Conservation (phyloP, 2,797 vertebrate genomes). For the Pangasius macronema region DNA sequence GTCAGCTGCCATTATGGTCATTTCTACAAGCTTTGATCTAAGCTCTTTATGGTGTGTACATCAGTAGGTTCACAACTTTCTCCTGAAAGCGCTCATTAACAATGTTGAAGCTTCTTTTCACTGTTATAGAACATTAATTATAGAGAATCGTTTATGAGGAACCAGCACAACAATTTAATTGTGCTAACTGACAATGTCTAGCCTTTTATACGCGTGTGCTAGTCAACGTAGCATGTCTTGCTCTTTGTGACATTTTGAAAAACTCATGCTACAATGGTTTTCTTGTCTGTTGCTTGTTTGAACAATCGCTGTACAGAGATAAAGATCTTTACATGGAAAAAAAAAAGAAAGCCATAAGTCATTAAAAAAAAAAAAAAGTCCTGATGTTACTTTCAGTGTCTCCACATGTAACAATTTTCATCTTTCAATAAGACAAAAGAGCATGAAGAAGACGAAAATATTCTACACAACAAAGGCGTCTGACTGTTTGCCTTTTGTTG, state of each 20-base stretch:
- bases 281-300: slow-evolving; percentile 30
- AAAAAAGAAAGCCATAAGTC: slow-evolving; percentile 34
- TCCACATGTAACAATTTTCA: slow-evolving; percentile 53
- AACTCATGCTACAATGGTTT: slow-evolving; percentile 14
- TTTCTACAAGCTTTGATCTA: background rate
- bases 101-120: background rate
- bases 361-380: slow-evolving; percentile 52
- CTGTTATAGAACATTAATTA: background rate
- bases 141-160: background rate
- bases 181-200: slow-evolving; percentile 20
- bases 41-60: background rate
- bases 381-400: slow-evolving; percentile 58
- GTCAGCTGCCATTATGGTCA: background rate
- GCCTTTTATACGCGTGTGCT: background rate
- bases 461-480: slow-evolving; percentile 54
- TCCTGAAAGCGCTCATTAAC: slow-evolving; percentile 9
- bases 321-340: background rate
- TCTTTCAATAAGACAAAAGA: slow-evolving; percentile 58
- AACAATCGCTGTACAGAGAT: slow-evolving; percentile 12
- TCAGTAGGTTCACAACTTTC: background rate
- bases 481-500: slow-evolving; percentile 54
- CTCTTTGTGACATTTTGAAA: slow-evolving; percentile 31
- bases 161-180: background rate
- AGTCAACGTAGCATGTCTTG: background rate
- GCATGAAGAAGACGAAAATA: slow-evolving; percentile 48